Evolutionary conservation across 2,888 invertebrate species (phyloP).

Genomic region (Drosophila tanythrix): DNA sequence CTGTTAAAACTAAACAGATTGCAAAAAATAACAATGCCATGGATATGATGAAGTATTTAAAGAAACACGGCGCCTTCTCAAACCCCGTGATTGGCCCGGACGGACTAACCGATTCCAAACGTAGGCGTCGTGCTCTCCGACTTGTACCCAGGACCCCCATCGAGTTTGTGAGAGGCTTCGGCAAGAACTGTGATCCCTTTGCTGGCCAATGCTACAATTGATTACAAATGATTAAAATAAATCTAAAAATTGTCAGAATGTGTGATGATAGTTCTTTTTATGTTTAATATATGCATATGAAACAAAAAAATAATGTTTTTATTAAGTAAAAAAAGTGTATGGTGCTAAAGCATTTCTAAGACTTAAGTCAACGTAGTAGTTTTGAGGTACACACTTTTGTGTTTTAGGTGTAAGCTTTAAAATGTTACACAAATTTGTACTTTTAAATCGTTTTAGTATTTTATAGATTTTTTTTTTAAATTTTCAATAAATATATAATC

Average conservation of each 20-base stretch:
- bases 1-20: background rate
- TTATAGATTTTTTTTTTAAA: background rate
- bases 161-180: conserved; percentile 56
- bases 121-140: conserved; percentile 41
- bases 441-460: background rate
- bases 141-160: conserved; percentile 55
- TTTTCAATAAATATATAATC: background rate
- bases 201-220: conserved; percentile 1
- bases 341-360: background rate
- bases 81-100: conserved; percentile 37
- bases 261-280: background rate
- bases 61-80: background rate
- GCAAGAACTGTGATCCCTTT: conserved; percentile 53
- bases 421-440: background rate
- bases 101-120: conserved; percentile 45
- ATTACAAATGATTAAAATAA: background rate
- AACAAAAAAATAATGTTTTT: background rate
- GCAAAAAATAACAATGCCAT: background rate
- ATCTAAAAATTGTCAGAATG: background rate
- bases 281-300: background rate
- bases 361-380: conserved; percentile 2
- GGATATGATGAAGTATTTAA: conserved; percentile 6
- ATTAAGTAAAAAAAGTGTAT: background rate
- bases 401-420: background rate
- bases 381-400: background rate